Base-by-base conservation (phyloP, 2,888 invertebrate species). In the Molanna angustata region DNA sequence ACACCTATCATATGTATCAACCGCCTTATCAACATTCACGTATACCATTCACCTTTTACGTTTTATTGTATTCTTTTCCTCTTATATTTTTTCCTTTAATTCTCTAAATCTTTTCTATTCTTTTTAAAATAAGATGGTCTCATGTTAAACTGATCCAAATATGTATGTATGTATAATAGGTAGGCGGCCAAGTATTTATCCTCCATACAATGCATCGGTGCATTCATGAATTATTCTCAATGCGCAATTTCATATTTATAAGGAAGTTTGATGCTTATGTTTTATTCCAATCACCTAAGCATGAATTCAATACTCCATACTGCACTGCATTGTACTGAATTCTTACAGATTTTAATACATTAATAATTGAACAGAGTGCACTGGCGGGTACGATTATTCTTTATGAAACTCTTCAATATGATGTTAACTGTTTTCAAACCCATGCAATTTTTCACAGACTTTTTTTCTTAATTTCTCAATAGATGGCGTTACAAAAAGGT, bases 151-250 rank as follows among this genome's bases (percentile, higher is more conserved):
- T 11, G 27, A 27, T 27, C 27, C 27, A 27, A 27, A n/a, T n/a
- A n/a, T n/a, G n/a, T n/a, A n/a, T n/a, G n/a, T n/a, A n/a, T n/a
- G n/a, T n/a, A n/a, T n/a, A n/a, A n/a, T n/a, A n/a, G n/a, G n/a
- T n/a, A n/a, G n/a, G n/a, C n/a, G n/a, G n/a, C n/a, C n/a, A n/a
- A 27, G 27, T 56, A 52, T 52, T 49, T 56, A 52, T 45, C 52
- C 18, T 21, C 32, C 27, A 33, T 48, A 41, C 44, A 51, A 39
- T 51, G 55, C 55, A 55, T 48, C 52, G 40, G 37, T 44, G 55
- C 52, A 54, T 27, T 52, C 44, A 48, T 52, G 52, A 52, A 55
- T 55, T 55, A 55, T 55, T 55, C 55, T 22, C 3, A 17, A 31
- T 22, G 27, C 33, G 32, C 33, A 32, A 49, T 49, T 43, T 42